These are phyloP conservation scores for Cebidichthys violaceus DNA, from an alignment of 2,113 vertebrate genomes.

Conservation along the genomic window DNA sequence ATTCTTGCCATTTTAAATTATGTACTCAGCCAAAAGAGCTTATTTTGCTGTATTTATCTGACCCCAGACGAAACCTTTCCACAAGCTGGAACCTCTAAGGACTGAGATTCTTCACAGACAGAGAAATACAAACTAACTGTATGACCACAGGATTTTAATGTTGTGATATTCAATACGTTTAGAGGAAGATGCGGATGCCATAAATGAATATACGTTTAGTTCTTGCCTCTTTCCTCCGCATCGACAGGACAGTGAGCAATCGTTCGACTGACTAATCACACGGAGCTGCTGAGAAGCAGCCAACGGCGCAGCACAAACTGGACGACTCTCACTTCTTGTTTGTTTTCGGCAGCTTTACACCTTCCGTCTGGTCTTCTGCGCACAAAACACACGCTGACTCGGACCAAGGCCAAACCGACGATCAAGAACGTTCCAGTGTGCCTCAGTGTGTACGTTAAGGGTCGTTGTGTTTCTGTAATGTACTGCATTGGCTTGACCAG, in stretches of 20 bases:
- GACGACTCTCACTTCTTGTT: background rate
- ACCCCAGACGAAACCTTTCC: constrained; percentile 43
- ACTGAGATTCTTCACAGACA: background rate
- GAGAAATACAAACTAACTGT: background rate
- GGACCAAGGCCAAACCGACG: background rate
- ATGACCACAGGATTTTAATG: background rate
- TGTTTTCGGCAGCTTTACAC: constrained; percentile 21
- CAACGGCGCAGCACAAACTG: constrained; percentile 16
- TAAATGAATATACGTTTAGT: background rate
- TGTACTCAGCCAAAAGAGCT: constrained; percentile 49
- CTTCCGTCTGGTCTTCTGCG: constrained; percentile 15
- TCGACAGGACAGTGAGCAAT: background rate
- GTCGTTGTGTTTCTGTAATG: background rate
- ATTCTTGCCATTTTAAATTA: constrained; percentile 66
- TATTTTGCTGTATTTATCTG: constrained; percentile 36
- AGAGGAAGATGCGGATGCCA: background rate
- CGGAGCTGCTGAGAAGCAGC: constrained; percentile 4
- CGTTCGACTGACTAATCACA: constrained; percentile 2
- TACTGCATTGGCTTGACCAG: background rate
- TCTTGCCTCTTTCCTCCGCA: background rate
- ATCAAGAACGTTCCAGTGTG: background rate
- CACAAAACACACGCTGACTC: constrained; percentile 13
- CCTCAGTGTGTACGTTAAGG: background rate
- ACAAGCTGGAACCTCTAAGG: constrained; percentile 8
- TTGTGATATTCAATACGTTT: background rate